phyloP scores from a whole-genome alignment of 2,113 vertebrate genomes.

The Sander lucioperca region DNA sequence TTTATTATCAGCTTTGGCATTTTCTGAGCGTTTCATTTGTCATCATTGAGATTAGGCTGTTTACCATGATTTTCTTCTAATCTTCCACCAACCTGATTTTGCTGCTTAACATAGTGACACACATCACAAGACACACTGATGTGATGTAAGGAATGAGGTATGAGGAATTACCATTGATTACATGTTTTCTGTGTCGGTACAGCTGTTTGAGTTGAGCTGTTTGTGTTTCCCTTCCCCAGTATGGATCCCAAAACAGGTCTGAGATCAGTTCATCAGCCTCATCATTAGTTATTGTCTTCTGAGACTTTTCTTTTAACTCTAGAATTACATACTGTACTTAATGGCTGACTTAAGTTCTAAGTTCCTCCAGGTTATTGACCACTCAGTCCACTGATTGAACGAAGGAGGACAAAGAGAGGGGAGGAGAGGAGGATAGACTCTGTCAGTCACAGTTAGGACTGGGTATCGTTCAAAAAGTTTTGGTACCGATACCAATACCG shows the following conservation, averaged over 20 bases:
- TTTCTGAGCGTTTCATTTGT: constrained; percentile 22
- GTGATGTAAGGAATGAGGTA: background rate
- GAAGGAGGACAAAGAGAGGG: background rate
- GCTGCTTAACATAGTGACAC: background rate
- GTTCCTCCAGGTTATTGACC: background rate
- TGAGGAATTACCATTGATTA: background rate
- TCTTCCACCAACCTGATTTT: background rate
- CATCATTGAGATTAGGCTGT: constrained; percentile 1
- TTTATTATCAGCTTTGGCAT: constrained; percentile 27
- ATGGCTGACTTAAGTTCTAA: background rate
- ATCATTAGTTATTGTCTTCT: background rate
- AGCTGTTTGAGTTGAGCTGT: background rate
- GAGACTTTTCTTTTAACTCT: background rate
- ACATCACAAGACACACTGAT: background rate
- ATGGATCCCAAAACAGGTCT: background rate
- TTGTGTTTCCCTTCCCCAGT: background rate
- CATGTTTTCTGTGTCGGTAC: too few relatives aligned
- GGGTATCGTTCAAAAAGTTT: too few relatives aligned
- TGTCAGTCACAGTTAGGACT: background rate
- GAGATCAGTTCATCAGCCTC: background rate
- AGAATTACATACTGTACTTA: background rate
- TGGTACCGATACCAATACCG: too few relatives aligned
- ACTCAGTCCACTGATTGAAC: background rate
- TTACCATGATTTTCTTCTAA: background rate
- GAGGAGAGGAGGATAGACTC: background rate